phyloP scores from a whole-genome alignment of 2,113 vertebrate genomes.

The Corythaeola cristata region DNA sequence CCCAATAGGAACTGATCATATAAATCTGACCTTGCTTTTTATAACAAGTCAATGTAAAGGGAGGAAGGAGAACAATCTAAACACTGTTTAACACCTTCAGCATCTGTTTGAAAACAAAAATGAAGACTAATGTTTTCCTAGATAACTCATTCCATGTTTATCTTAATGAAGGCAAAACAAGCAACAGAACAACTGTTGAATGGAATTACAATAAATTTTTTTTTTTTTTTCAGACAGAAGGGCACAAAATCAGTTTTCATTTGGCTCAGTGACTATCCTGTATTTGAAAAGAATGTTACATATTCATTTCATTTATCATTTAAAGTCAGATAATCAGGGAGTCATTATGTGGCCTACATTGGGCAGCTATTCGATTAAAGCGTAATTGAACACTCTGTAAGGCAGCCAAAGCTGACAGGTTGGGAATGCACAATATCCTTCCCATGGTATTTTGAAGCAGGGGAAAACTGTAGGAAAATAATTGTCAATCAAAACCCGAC shows the following conservation, averaged over 20 bases:
- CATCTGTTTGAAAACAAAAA: slow-evolving; percentile 68
- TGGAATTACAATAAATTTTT: slow-evolving; percentile 72
- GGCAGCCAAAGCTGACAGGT: slow-evolving; percentile 79
- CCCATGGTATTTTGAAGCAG: slow-evolving; percentile 57
- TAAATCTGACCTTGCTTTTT: slow-evolving; percentile 64
- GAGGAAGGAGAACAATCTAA: slow-evolving; percentile 60
- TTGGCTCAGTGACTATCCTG: slow-evolving; percentile 74
- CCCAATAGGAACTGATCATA: slow-evolving; percentile 46
- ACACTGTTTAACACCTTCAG: slow-evolving; percentile 71
- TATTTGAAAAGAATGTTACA: slow-evolving; percentile 83
- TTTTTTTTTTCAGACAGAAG: slow-evolving; percentile 67
- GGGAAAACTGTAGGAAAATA: slow-evolving; percentile 44
- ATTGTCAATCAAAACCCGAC: slow-evolving; percentile 50
- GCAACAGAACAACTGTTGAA: slow-evolving; percentile 59
- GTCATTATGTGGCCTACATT: slow-evolving; percentile 97
- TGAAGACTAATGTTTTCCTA: slow-evolving; percentile 69
- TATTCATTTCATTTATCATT: slow-evolving; percentile 99
- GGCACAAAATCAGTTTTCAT: slow-evolving; percentile 75
- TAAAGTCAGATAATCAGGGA: slow-evolving; percentile 99
- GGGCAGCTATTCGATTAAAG: slow-evolving; percentile 94
- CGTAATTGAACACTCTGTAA: slow-evolving; percentile 92
- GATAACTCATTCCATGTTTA: slow-evolving; percentile 68
- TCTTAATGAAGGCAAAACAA: slow-evolving; percentile 72
- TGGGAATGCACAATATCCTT: slow-evolving; percentile 76
- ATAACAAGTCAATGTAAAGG: slow-evolving; percentile 52